A percentile compares a stretch with the other conserved stretches of the same genome.
phyloP scores from a whole-genome alignment of 2,888 invertebrate species.

The Taphrorychus bicolor region DNA sequence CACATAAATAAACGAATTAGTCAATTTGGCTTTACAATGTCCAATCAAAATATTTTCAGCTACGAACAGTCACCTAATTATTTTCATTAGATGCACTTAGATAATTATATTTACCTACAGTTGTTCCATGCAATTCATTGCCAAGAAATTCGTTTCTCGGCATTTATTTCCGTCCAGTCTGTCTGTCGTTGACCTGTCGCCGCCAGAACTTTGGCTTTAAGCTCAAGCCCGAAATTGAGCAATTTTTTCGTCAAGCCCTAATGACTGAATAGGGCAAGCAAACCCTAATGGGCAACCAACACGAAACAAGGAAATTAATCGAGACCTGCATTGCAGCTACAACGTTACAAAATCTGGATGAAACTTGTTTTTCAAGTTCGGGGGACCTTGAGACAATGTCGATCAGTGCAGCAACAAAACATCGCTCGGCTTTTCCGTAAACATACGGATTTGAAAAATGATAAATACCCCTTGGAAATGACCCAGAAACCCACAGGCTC shows the following conservation, averaged over 20 bases:
- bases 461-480: constrained; percentile 1
- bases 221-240: not conserved
- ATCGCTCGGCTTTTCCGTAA: not conserved
- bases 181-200: constrained; percentile 1
- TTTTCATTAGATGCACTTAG: not conserved
- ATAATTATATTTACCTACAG: not conserved
- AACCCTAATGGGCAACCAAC: not conserved
- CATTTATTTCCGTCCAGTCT: constrained; percentile 1
- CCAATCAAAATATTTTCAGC: no score
- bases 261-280: not conserved
- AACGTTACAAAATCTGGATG: not conserved
- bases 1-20: no score
- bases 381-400: not conserved
- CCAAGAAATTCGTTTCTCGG: not conserved
- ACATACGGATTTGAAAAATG: not conserved
- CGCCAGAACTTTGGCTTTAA: not conserved
- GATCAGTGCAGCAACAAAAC: not conserved
- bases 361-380: not conserved
- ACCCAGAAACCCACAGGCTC: not conserved
- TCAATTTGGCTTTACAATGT: no score
- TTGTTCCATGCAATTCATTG: not conserved
- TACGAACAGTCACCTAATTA: no score
- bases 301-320: not conserved
- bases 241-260: not conserved
- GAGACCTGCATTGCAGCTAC: not conserved